Evolutionary conservation across 2,888 invertebrate genomes (phyloP).

Genomic region (Mycalesis mineus): DNA sequence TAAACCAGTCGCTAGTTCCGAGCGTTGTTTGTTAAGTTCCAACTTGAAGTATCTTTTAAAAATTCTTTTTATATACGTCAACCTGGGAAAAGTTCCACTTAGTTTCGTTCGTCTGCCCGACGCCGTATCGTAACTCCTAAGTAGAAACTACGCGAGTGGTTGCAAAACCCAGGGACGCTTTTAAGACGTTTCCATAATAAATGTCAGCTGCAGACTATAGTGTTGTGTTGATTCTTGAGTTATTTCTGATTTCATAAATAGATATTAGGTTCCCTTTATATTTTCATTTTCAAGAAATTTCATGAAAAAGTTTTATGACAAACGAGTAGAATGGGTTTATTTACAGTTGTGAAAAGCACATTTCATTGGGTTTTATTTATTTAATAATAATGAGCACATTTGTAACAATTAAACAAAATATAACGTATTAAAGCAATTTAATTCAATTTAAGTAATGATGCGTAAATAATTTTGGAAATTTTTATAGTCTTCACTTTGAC

Average conservation of each 20-base stretch:
- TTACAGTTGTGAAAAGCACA: too few species aligned
- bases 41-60: conserved; percentile 58
- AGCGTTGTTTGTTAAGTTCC: conserved; percentile 51
- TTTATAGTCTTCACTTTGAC: too few species aligned
- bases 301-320: too few species aligned
- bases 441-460: too few species aligned
- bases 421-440: too few species aligned
- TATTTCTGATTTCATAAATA: neutral
- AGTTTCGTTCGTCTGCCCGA: conserved; percentile 59
- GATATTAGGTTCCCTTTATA: too few species aligned
- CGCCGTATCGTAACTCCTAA: conserved; percentile 52
- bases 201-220: conserved; percentile 41
- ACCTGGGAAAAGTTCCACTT: conserved; percentile 71
- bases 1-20: conserved; percentile 5
- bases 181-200: conserved; percentile 64
- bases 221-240: conserved; percentile 29
- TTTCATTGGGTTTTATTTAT: too few species aligned
- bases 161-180: conserved; percentile 61
- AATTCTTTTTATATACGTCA: conserved; percentile 67
- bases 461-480: too few species aligned
- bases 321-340: too few species aligned
- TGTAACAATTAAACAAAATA: too few species aligned
- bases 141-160: conserved; percentile 62
- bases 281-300: too few species aligned
- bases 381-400: too few species aligned